These are phyloP conservation scores for Leptobrachium leishanense DNA, from an alignment of 2,113 vertebrate genomes.

Conservation along the genomic window DNA sequence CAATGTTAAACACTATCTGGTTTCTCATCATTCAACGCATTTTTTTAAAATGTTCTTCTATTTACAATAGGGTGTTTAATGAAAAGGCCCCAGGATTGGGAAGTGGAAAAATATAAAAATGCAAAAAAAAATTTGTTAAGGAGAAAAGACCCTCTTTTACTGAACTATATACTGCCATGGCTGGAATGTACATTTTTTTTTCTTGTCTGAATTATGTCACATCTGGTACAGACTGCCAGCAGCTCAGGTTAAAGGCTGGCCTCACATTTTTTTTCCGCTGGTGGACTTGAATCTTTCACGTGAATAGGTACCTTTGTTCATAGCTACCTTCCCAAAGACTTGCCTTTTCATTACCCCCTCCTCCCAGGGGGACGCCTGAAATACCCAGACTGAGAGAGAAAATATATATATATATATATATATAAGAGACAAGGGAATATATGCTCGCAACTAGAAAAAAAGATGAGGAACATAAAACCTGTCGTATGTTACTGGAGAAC, in stretches of 20 bases:
- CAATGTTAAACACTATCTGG: neutral
- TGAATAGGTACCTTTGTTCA: conserved; percentile 57
- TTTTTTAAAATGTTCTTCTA: neutral
- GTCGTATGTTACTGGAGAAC: neutral
- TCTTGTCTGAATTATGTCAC: conserved; percentile 48
- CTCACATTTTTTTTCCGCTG: conserved; percentile 35
- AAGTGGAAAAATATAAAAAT: neutral
- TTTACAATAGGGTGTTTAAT: neutral
- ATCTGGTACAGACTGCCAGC: conserved; percentile 48
- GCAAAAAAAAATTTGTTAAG: neutral
- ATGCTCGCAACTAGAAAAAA: conserved; percentile 21
- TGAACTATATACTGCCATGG: conserved; percentile 32
- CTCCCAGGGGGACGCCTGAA: conserved; percentile 25
- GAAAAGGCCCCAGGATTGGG: conserved; percentile 11
- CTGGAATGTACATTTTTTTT: conserved; percentile 46
- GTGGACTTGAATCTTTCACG: conserved; percentile 28
- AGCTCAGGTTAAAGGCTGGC: conserved; percentile 49
- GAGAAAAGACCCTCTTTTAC: conserved; percentile 33
- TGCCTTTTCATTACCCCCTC: conserved; percentile 52
- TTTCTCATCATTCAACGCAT: neutral
- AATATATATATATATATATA: neutral
- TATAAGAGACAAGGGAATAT: conserved; percentile 35
- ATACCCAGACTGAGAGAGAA: conserved; percentile 40
- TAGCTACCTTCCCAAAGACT: conserved; percentile 48
- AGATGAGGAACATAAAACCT: conserved; percentile 20